These are phyloP conservation scores for Agelastica alni DNA, from an alignment of 2,888 invertebrate species.

Conservation along the genomic window DNA sequence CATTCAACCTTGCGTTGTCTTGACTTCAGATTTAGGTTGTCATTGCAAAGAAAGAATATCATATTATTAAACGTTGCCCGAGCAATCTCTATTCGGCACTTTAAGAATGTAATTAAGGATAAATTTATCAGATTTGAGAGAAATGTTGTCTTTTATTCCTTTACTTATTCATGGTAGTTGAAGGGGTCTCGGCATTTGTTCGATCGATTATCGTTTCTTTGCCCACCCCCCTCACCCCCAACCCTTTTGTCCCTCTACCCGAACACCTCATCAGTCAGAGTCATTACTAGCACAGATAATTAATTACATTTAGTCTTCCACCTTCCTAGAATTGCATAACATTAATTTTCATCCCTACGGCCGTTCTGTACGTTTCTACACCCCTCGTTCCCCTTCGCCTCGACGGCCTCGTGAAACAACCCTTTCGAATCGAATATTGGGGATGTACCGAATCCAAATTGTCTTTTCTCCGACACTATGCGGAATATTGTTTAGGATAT, in stretches of 20 bases:
- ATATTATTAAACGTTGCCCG: too few relatives aligned
- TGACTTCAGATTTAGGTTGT: too few relatives aligned
- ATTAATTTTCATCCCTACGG: conserved; percentile 54
- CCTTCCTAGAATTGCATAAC: conserved; percentile 61
- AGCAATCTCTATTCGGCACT: too few relatives aligned
- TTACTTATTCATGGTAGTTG: background rate
- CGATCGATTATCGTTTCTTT: conserved; percentile 52
- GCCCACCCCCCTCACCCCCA: conserved; percentile 42
- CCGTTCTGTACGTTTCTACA: conserved; percentile 20
- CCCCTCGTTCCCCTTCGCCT: conserved; percentile 12
- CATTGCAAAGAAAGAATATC: too few relatives aligned
- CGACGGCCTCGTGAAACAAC: conserved; percentile 23
- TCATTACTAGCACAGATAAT: conserved; percentile 66
- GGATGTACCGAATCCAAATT: too few relatives aligned
- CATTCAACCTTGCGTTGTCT: too few relatives aligned
- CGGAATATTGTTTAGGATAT: background rate
- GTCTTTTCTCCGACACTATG: too few relatives aligned
- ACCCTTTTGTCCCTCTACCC: conserved; percentile 46
- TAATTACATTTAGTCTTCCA: conserved; percentile 67
- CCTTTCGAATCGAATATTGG: conserved; percentile 14
- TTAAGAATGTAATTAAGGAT: background rate
- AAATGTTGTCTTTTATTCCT: background rate
- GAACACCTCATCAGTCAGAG: conserved; percentile 67
- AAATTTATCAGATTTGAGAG: background rate
- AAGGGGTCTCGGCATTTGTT: conserved; percentile 26